These are phyloP conservation scores for Leptura quadrifasciata DNA, from an alignment of 2,888 invertebrate genomes.

Conservation along the genomic window DNA sequence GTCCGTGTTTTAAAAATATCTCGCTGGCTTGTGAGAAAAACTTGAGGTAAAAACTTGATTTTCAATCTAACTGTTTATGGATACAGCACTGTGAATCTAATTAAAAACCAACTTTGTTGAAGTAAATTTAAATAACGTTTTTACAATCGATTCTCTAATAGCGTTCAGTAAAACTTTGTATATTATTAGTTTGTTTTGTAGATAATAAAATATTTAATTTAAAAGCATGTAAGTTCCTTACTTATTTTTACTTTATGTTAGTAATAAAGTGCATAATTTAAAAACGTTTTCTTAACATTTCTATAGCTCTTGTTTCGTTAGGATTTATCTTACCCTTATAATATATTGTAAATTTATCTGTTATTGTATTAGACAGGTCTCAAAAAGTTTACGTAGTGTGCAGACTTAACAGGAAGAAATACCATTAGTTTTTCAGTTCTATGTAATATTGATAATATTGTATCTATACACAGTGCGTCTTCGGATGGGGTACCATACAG, in stretches of 20 bases:
- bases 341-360: background rate
- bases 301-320: background rate
- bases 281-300: background rate
- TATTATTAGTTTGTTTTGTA: background rate
- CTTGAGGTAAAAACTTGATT: background rate
- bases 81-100: background rate
- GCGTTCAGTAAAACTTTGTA: background rate
- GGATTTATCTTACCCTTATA: background rate
- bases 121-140: background rate
- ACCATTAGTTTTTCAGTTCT: no score
- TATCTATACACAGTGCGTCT: no score
- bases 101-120: background rate
- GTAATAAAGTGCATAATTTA: background rate
- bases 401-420: no score
- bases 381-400: no score
- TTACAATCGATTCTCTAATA: background rate
- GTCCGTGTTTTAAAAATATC: no score
- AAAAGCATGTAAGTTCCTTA: background rate
- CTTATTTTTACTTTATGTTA: background rate
- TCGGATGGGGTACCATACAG: no score
- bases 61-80: background rate
- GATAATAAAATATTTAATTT: background rate
- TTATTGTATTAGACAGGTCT: background rate
- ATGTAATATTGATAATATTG: no score
- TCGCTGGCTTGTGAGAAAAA: no score